These are phyloP conservation scores for Sebastes taczanowskii DNA, from an alignment of 2,797 vertebrate species.

Conservation along the genomic window DNA sequence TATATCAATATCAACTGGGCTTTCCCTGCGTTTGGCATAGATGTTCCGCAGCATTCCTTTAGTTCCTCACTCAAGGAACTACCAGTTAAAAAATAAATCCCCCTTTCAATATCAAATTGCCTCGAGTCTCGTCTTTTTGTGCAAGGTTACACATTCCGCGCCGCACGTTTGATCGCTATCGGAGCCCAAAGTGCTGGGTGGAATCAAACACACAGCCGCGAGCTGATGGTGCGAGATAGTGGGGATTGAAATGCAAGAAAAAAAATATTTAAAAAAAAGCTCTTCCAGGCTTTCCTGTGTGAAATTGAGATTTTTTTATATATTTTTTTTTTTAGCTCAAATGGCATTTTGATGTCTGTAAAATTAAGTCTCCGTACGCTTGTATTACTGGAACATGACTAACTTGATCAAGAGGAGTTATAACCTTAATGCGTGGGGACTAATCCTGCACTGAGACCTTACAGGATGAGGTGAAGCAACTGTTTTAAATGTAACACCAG, in stretches of 20 bases:
- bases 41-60: not conserved
- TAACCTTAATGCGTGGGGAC: not conserved
- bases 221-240: constrained; percentile 36
- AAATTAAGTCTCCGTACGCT: not conserved
- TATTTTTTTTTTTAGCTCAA: not conserved
- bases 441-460: not conserved
- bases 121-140: constrained; percentile 36
- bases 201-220: constrained; percentile 43
- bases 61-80: constrained; percentile 4
- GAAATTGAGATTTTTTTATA: not conserved
- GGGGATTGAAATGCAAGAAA: constrained; percentile 3
- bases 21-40: not conserved
- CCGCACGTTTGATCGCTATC: constrained; percentile 43
- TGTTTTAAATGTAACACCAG: constrained; percentile 23
- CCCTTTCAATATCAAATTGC: constrained; percentile 33
- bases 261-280: not conserved
- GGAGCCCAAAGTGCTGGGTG: not conserved
- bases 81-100: constrained; percentile 6
- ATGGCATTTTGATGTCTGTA: not conserved
- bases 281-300: not conserved
- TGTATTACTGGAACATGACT: not conserved
- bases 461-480: not conserved
- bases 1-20: not conserved
- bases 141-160: constrained; percentile 34
- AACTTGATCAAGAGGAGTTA: constrained; percentile 1